These are phyloP conservation scores for Ceraclea dissimilis DNA, from an alignment of 2,888 invertebrate species.

Conservation along the genomic window DNA sequence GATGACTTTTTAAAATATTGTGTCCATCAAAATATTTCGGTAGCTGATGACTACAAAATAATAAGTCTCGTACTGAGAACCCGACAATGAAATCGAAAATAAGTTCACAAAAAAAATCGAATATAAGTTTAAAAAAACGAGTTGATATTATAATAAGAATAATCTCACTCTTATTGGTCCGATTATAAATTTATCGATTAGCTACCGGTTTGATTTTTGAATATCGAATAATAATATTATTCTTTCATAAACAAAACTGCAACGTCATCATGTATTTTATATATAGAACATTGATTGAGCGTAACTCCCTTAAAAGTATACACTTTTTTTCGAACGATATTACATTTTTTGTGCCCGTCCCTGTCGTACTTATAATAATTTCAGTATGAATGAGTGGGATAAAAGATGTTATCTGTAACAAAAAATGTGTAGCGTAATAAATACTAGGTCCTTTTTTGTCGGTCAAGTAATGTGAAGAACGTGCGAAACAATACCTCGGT, in stretches of 20 bases:
- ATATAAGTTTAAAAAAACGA: too few species aligned
- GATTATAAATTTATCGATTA: conserved; percentile 5
- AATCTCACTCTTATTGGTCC: background rate
- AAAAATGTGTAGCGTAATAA: background rate
- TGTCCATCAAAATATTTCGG: too few species aligned
- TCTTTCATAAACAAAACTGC: conserved; percentile 12
- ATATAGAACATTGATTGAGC: background rate
- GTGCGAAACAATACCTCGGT: conserved; percentile 15
- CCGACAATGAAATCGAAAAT: too few species aligned
- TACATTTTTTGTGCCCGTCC: too few species aligned
- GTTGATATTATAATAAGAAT: too few species aligned
- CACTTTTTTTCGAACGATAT: background rate
- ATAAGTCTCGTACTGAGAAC: too few species aligned
- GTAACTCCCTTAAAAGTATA: conserved; percentile 6
- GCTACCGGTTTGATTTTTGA: conserved; percentile 5
- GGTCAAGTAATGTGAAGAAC: conserved; percentile 15
- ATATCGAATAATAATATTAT: background rate
- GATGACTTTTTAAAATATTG: too few species aligned
- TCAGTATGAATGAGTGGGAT: too few species aligned
- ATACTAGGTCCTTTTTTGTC: conserved; percentile 1
- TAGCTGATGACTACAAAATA: too few species aligned
- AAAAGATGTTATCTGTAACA: too few species aligned
- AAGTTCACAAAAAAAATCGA: too few species aligned
- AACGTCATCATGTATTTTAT: conserved; percentile 6
- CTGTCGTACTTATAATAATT: too few species aligned